These are phyloP conservation scores for Mechanitis mazaeus DNA, from an alignment of 2,888 invertebrate genomes.

Conservation along the genomic window DNA sequence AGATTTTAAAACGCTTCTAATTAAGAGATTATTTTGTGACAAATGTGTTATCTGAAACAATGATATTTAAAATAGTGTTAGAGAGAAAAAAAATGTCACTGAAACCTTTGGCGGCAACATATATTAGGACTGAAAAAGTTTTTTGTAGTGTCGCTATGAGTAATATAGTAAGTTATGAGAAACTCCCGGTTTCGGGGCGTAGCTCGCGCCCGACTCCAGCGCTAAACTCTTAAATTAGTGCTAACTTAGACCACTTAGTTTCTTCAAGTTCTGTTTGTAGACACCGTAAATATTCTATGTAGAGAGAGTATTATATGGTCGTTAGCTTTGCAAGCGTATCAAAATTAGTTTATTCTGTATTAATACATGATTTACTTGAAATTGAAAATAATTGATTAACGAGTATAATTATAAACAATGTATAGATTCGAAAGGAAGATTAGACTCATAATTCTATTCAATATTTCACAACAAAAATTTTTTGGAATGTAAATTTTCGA, in stretches of 20 bases:
- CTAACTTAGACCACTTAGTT: slow-evolving; percentile 72
- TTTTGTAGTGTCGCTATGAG: slow-evolving; percentile 26
- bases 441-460: not conserved
- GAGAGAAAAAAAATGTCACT: no score
- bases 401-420: no score
- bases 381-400: not conserved
- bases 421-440: no score
- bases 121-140: not conserved
- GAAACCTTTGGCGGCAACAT: no score
- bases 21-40: no score
- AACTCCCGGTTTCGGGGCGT: slow-evolving; percentile 54
- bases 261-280: slow-evolving; percentile 72
- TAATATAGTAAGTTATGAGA: slow-evolving; percentile 65
- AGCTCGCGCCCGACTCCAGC: slow-evolving; percentile 40
- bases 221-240: slow-evolving; percentile 72
- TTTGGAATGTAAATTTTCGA: not conserved
- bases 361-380: not conserved
- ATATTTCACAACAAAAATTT: not conserved
- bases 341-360: slow-evolving; percentile 44
- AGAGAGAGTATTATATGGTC: slow-evolving; percentile 54
- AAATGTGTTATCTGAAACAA: no score
- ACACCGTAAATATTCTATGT: slow-evolving; percentile 68
- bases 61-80: no score
- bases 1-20: no score
- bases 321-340: slow-evolving; percentile 44